Evolutionary conservation across 92 coral and sea anemone genomes (phyloP), one percentile per base, ranked within the genome.

Genomic region (Porites evermanni): DNA sequence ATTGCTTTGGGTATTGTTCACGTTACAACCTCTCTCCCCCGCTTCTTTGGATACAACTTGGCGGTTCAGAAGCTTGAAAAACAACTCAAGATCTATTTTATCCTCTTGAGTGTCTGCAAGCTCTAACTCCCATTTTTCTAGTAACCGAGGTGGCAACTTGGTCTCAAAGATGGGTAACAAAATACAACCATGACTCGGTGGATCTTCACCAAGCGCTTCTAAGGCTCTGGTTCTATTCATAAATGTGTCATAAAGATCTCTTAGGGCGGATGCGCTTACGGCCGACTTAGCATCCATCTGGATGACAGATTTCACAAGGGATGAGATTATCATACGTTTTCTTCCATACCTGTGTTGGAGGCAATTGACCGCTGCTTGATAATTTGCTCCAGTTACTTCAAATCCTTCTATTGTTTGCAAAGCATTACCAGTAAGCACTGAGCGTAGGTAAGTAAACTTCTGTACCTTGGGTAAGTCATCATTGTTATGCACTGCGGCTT

Each of bases 41-140:
- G 87, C 91, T 67, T 82, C 88, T 72, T 82, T 82, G 54, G 91
- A 75, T 32, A 82, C 74, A 54, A 88, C 82, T 67, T 88, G 88
- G 58, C 72, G 38, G 63, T 88, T 88, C 1, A 88, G 91, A 4
- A 82, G 68, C 14, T 79, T 87, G 50, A 87, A 87, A 64, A 87
- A 79, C 81, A 87, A 65, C 54, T 86, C 89, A 19, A 86, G 78
- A 67, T 79, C 80, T 52, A 87, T 65, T 64, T 87, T 56, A 44
- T 87, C 90, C 50, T 88, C 91, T 52, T 8, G 72, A 50, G 82
- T 85, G 77, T 89, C 92, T 44, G 89, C 84, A 2, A 89, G 81
- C 60, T 89, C 89, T 38, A 84, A 84, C 32, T 89, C 81, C 89
- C 86, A 89, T 47, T 78, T 89, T 12, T 78, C 86, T 18, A 59